Evolutionary conservation across 2,888 invertebrate species (phyloP), one percentile per base, ranked within the genome.

Genomic region (Hypsopygia costalis): DNA sequence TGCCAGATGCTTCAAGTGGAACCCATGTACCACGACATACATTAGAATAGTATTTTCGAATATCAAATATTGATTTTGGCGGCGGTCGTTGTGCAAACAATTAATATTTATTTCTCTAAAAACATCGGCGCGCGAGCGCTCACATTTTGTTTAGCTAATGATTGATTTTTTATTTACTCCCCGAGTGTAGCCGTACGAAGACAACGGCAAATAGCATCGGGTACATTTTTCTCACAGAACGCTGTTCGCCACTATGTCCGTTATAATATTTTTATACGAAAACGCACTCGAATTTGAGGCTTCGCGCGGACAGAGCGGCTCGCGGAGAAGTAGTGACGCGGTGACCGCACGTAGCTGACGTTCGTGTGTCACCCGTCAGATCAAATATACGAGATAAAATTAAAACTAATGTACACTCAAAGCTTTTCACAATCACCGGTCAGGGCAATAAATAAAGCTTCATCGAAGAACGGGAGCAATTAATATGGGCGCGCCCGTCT

Each of bases 41-140:
- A 81, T 83, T 82, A 82, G 83, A 83, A 86, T 82, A 81, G 83
- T 82, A 81, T 87, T 87, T 88, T 88, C 85, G 80, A 87, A 86
- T 76, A 79, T 81, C 78, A 77, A 88, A 88, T 87, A 88, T 88
- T 88, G 69, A 69, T 79, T 74, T 73, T 85, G 79, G 79, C 81
- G 80, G 77, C 80, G 86, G 81, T 77, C 86, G 80, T 74, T 85
- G 61, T 68, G 77, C 74, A 85, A 80, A 87, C 83, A 85, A 71
- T 72, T 79, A 71, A 81, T 87, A 81, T 87, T 87, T 88, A 83
- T 87, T 81, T 79, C 85, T 82, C 85, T 87, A 82, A 88, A 80
- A 88, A 83, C 85, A 77, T 73, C 81, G 80, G 74, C 81, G 65
- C 71, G 74, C 78, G 82, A 72, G 74, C 80, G 79, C 69, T 83